Evolutionary conservation across 2,797 vertebrate species (phyloP).

Genomic region (Cichlasoma orientale): DNA sequence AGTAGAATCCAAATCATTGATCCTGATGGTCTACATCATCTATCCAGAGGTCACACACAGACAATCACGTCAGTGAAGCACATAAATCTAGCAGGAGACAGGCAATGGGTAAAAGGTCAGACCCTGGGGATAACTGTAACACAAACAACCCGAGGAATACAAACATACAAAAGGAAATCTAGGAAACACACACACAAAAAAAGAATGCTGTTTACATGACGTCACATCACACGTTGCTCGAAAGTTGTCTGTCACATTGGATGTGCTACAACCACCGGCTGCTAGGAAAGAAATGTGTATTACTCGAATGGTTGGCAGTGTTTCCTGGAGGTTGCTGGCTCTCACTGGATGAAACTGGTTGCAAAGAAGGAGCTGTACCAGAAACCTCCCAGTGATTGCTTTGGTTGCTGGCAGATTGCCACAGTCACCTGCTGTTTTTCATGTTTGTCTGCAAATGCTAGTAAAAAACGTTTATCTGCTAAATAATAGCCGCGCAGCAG

Average conservation of each 20-base stretch:
- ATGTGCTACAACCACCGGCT: rapidly evolving
- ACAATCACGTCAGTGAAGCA: not conserved
- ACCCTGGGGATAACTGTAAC: not conserved
- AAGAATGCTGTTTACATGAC: not conserved
- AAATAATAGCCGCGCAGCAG: not conserved
- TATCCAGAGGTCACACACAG: not conserved
- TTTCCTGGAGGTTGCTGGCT: not conserved
- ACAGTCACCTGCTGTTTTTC: not conserved
- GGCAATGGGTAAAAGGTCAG: too few relatives aligned
- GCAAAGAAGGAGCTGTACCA: not conserved
- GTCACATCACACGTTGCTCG: not conserved
- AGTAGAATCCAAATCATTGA: not conserved
- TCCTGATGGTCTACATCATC: not conserved
- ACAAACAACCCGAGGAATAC: not conserved
- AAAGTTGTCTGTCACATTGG: rapidly evolving
- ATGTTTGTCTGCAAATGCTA: not conserved
- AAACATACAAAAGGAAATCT: not conserved
- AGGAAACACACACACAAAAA: rapidly evolving
- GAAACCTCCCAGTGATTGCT: too few relatives aligned
- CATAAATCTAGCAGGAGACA: not conserved
- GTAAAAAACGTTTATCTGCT: not conserved
- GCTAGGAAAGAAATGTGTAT: not conserved
- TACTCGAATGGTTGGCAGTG: not conserved
- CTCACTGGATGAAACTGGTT: not conserved
- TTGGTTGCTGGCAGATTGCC: not conserved